A percentile compares a stretch with the other conserved stretches of the same genome.
These are phyloP conservation scores for Smittia aterrima DNA, from an alignment of 2,888 invertebrate species.

Conservation along the genomic window DNA sequence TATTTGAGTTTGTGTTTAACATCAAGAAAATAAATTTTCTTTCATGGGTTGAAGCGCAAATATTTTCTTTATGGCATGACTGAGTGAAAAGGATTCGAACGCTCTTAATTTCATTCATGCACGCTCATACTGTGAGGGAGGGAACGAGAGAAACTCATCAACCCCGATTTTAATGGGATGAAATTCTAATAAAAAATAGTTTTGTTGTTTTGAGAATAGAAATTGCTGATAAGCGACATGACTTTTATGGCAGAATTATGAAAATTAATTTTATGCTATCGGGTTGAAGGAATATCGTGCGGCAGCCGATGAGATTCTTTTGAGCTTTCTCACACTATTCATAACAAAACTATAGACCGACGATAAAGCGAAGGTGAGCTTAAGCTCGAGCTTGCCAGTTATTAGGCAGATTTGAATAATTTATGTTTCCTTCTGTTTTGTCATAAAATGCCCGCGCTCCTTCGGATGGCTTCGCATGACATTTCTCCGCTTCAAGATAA, in stretches of 20 bases:
- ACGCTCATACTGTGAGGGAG: neutral
- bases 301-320: neutral
- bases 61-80: slow-evolving; percentile 13
- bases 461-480: slow-evolving; percentile 20
- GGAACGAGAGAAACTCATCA: slow-evolving; percentile 38
- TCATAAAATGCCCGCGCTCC: slow-evolving; percentile 16
- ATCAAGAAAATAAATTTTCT: too few relatives aligned
- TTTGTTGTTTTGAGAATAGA: neutral
- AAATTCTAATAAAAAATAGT: neutral
- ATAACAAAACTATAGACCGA: too few relatives aligned
- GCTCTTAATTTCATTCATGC: slow-evolving; percentile 32
- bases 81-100: neutral
- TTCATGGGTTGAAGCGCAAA: slow-evolving; percentile 4
- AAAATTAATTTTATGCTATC: slow-evolving; percentile 41
- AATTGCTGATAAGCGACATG: slow-evolving; percentile 40
- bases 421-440: slow-evolving; percentile 34
- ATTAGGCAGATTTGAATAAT: slow-evolving; percentile 38
- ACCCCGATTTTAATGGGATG: slow-evolving; percentile 24
- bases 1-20: too few relatives aligned
- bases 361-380: neutral
- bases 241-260: slow-evolving; percentile 39
- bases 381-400: slow-evolving; percentile 17
- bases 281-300: slow-evolving; percentile 2
- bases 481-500: slow-evolving; percentile 24
- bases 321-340: slow-evolving; percentile 1